Evolutionary conservation across 1,140 invertebrate species (phyloP).

Genomic region (Hypsibius dujardini): DNA sequence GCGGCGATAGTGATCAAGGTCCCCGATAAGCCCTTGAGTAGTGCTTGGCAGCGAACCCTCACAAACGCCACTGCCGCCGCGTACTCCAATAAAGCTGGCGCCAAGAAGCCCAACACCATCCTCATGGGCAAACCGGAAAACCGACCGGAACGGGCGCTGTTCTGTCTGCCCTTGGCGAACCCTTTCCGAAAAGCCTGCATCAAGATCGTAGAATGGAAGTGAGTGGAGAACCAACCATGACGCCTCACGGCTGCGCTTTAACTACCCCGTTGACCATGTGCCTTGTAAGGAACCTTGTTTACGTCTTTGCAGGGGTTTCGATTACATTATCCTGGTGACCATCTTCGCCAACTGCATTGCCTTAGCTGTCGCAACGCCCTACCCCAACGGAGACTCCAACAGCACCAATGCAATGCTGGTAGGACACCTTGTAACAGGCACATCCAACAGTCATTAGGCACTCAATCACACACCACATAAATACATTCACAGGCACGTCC

Average conservation of each 20-base stretch:
- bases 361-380: conserved; percentile 91
- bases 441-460: too few relatives aligned
- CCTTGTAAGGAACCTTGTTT: not conserved
- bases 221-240: conserved; percentile 30
- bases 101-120: conserved; percentile 29
- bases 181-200: conserved; percentile 86
- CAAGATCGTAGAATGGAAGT: conserved; percentile 95
- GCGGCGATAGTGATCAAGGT: not conserved
- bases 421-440: too few relatives aligned
- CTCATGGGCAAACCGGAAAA: conserved; percentile 22
- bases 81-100: conserved; percentile 21
- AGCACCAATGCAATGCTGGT: conserved; percentile 77
- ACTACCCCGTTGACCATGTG: not conserved
- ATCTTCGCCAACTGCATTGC: conserved; percentile 99
- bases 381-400: conserved; percentile 88
- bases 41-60: conserved; percentile 35
- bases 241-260: too few relatives aligned
- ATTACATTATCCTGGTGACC: conserved; percentile 94
- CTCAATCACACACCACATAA: too few relatives aligned
- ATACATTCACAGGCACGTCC: too few relatives aligned
- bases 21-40: conserved; percentile 30
- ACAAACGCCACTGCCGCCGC: conserved; percentile 26
- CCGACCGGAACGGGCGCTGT: conserved; percentile 67
- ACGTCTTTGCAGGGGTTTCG: conserved; percentile 61
- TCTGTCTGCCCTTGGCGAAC: conserved; percentile 80